These are phyloP conservation scores for Phylloscopus trochilus DNA, from an alignment of 2,113 vertebrate species.

Conservation along the genomic window DNA sequence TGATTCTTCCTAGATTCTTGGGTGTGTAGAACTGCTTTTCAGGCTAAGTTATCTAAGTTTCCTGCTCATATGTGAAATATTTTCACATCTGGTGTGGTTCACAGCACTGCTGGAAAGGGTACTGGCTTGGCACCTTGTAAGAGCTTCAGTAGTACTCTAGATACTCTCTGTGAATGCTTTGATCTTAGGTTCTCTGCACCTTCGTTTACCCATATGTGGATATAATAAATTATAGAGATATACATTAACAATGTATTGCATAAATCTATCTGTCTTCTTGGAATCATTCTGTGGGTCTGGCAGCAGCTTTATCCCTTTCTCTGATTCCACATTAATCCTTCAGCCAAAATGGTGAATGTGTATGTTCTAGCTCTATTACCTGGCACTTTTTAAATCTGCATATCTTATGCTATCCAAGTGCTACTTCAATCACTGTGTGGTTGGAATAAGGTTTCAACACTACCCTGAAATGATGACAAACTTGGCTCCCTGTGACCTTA, in stretches of 20 bases:
- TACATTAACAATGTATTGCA: accelerated
- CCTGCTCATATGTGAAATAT: background rate
- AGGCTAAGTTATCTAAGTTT: background rate
- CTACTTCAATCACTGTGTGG: background rate
- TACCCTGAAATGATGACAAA: background rate
- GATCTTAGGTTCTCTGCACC: background rate
- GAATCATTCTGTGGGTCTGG: background rate
- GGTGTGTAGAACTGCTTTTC: background rate
- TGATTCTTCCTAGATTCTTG: background rate
- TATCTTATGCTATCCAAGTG: background rate
- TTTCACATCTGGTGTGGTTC: background rate
- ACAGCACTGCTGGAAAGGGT: background rate
- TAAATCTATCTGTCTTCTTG: background rate
- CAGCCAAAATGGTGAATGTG: background rate
- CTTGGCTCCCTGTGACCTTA: background rate
- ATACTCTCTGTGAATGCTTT: background rate
- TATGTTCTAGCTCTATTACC: background rate
- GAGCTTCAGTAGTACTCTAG: background rate
- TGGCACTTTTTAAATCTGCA: background rate
- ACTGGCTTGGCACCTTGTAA: background rate
- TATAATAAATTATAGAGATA: background rate
- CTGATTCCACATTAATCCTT: background rate
- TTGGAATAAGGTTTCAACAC: background rate
- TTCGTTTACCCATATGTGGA: background rate
- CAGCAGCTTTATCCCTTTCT: background rate